A percentile compares a stretch with the other conserved stretches of the same genome.
phyloP scores from a whole-genome alignment of 2,113 vertebrate genomes.

The Sitta europaea region DNA sequence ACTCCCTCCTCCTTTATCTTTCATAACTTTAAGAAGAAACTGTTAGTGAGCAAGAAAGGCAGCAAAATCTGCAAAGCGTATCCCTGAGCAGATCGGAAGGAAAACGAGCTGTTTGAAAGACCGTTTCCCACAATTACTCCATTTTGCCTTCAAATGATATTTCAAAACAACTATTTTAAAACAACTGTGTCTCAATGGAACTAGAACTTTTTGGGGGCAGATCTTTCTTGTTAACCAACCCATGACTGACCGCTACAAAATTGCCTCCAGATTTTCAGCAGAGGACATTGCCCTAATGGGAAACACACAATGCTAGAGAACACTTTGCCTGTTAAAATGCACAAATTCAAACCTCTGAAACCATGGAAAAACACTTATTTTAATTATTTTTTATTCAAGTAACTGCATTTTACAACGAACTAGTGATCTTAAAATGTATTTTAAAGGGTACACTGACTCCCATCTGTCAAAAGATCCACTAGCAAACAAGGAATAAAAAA shows the following conservation, averaged over 20 bases:
- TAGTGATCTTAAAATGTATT: background rate
- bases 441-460: background rate
- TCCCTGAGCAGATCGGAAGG: background rate
- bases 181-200: slow-evolving; percentile 25
- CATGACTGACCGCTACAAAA: slow-evolving; percentile 42
- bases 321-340: background rate
- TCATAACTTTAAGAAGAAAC: background rate
- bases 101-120: slow-evolving; percentile 18
- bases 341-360: background rate
- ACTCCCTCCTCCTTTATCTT: background rate
- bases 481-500: background rate
- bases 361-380: background rate
- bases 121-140: slow-evolving; percentile 20
- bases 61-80: slow-evolving; percentile 6
- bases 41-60: background rate
- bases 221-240: slow-evolving; percentile 33
- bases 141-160: slow-evolving; percentile 27
- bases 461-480: background rate
- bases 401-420: background rate
- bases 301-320: slow-evolving; percentile 27
- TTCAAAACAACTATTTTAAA: slow-evolving; percentile 41
- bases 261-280: slow-evolving; percentile 54
- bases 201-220: slow-evolving; percentile 1
- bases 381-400: background rate
- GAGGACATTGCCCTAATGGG: slow-evolving; percentile 37